Percentiles rank a stretch among this genome's conserved stretches.
Evolutionary conservation across 2,888 invertebrate species (phyloP).

Genomic region (Willowsia nigromaculata): DNA sequence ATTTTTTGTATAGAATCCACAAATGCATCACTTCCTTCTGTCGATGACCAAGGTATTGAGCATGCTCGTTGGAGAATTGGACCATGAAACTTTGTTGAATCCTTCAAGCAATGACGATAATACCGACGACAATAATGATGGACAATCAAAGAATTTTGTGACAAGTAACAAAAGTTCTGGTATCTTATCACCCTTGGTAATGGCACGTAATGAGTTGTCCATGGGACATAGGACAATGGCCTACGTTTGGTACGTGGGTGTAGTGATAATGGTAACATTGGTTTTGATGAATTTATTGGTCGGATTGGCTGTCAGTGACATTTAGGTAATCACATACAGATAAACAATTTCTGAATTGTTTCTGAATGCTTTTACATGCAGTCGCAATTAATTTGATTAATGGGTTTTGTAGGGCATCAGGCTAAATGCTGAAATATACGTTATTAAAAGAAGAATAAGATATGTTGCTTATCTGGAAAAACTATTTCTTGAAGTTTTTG

Average conservation of each 20-base stretch:
- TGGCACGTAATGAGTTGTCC: neutral
- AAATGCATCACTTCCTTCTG: neutral
- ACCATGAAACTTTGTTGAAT: neutral
- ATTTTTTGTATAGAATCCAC: neutral
- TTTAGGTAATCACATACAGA: neutral
- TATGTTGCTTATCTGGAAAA: neutral
- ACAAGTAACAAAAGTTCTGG: neutral
- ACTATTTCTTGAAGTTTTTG: neutral
- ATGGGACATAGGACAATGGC: neutral
- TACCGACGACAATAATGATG: neutral
- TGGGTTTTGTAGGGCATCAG: neutral
- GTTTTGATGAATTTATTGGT: neutral
- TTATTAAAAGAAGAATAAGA: neutral
- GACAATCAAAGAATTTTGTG: neutral
- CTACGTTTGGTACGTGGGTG: neutral
- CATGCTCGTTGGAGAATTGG: neutral
- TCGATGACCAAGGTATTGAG: neutral
- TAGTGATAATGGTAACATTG: neutral
- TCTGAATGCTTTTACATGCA: too few species aligned
- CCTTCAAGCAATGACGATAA: neutral
- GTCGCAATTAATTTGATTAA: too few species aligned
- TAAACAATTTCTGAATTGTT: too few species aligned
- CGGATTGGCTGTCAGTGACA: neutral
- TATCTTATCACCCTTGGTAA: too few species aligned
- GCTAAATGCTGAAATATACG: neutral